Base-by-base conservation (phyloP, 1,140 invertebrate genomes). In the Mycetomoellerius zeteki region DNA sequence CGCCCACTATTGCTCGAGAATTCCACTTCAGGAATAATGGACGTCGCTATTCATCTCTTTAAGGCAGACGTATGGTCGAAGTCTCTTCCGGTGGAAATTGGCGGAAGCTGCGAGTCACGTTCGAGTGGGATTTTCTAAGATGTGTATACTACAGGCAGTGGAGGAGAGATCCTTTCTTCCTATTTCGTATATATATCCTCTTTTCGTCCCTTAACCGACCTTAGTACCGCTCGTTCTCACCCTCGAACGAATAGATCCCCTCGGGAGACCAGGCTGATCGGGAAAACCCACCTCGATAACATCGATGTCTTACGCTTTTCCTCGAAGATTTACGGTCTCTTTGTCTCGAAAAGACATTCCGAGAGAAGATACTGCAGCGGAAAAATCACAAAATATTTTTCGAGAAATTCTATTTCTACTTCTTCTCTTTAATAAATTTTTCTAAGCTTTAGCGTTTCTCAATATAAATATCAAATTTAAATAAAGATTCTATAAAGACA, bases 271-370 rank as follows among this genome's bases (percentile, higher is more conserved):
- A 80, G n/a, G 14, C 30, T 43, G n/a, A 37, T 52, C n/a, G 47
- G 47, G 65, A 30, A 81, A 69, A 84, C 62, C 65, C 30, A n/a
- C 24, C 37, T 37, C 69, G 69, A 84, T 84, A 84, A 50, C 54
- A 84, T 84, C 43, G 54, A 73, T 27, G 37, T 84, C 54, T 60
- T 60, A 73, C 47, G n/a, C 21, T 72, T 71, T 56, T 81, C 37
- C 21, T 37, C 78, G n/a, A 82, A 56, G 67, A 84, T 84, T 84
- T 84, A 82, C 47, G 80, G 12, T 82, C 73, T 73, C 77, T 81
- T 71, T 81, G 64, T 81, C 47, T 71, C 67, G 21, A 47, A 14
- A 47, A 58, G 52, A 47, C 12, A 72, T 16, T 82, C 6, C 8
- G n/a, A 19, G 7, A 21, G 19, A 27, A 24, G 33, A 72, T 71